Conservation (phyloP, 92 coral and sea anemone species). For the Actinernus sp. region DNA sequence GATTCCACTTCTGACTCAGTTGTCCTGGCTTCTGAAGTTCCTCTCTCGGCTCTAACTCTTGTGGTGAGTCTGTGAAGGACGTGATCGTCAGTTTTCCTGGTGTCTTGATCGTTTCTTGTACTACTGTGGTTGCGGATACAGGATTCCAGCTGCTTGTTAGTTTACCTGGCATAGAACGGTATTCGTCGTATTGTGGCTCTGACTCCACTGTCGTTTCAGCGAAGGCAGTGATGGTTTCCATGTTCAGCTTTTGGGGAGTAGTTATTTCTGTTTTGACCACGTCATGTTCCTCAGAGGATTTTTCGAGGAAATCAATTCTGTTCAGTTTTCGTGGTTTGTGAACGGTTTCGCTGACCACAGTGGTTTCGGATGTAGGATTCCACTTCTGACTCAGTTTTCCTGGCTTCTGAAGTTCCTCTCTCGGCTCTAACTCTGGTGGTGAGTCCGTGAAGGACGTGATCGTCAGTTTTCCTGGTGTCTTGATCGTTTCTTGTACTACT, state of each 20-base stretch:
- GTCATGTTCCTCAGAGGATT: background rate
- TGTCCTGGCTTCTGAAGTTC: background rate
- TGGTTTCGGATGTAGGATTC: background rate
- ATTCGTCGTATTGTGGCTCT: background rate
- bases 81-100: background rate
- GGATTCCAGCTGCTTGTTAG: background rate
- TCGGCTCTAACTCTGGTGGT: background rate
- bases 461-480: background rate
- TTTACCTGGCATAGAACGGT: background rate
- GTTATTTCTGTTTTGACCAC: background rate
- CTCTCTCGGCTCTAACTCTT: background rate
- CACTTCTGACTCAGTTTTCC: background rate
- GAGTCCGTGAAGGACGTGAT: background rate
- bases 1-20: background rate
- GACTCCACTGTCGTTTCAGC: background rate
- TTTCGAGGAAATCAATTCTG: background rate
- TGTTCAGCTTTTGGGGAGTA: background rate
- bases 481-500: background rate
- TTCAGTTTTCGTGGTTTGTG: background rate
- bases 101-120: background rate
- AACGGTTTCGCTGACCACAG: background rate
- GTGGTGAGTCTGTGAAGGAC: background rate
- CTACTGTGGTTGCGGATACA: background rate
- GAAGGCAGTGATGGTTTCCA: background rate
- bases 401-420: background rate